Evolutionary conservation across 2,888 invertebrate species (phyloP).

Genomic region (Lithophane semibrunnea): DNA sequence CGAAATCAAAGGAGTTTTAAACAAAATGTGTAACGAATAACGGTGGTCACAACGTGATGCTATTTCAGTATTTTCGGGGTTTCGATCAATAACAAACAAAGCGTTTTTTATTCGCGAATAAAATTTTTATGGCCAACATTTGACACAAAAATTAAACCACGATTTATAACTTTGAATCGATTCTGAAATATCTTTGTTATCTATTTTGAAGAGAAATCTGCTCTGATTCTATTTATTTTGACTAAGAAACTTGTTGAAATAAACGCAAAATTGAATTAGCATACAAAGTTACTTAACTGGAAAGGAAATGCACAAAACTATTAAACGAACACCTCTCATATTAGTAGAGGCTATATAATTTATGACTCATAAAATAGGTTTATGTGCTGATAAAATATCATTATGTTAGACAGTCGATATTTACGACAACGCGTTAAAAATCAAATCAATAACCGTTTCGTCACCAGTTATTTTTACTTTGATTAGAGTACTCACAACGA

Average conservation of each 20-base stretch:
- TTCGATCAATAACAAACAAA: constrained; percentile 38
- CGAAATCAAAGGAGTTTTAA: constrained; percentile 28
- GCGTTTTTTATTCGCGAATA: constrained; percentile 22
- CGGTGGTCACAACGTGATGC: constrained; percentile 66
- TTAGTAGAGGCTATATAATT: constrained; percentile 29
- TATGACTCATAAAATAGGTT: constrained; percentile 45
- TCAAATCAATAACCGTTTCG: background rate
- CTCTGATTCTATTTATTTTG: too few species aligned
- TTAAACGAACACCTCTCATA: constrained; percentile 26
- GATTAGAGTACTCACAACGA: background rate
- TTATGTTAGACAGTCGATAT: constrained; percentile 30
- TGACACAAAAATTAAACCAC: constrained; percentile 29
- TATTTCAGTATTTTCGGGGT: constrained; percentile 61
- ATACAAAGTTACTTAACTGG: background rate
- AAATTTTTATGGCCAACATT: constrained; percentile 25
- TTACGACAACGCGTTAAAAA: constrained; percentile 36
- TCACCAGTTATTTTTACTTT: constrained; percentile 1
- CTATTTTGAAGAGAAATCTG: background rate
- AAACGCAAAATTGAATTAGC: background rate
- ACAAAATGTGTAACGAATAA: constrained; percentile 61
- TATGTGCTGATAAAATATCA: constrained; percentile 43
- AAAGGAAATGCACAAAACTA: constrained; percentile 23
- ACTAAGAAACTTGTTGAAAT: background rate
- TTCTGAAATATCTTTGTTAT: constrained; percentile 11
- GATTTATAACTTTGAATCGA: constrained; percentile 11